These are phyloP conservation scores for Cossypha heuglini DNA, from an alignment of 2,797 vertebrate genomes.

Conservation along the genomic window DNA sequence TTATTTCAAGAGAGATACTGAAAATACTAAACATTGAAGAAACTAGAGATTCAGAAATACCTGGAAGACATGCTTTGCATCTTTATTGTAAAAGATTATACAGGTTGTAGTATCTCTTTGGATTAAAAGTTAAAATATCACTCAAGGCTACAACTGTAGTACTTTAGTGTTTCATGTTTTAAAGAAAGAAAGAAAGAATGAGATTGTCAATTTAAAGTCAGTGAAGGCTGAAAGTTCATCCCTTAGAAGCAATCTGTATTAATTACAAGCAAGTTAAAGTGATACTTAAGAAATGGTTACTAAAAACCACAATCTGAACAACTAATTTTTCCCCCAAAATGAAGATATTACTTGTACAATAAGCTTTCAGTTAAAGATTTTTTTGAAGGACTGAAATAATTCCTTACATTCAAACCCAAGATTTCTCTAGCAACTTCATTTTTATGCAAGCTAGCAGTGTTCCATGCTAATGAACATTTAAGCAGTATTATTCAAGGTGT, in stretches of 20 bases:
- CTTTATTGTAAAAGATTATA: neutral
- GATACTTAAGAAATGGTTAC: neutral
- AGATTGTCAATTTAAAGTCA: neutral
- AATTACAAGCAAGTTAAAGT: neutral
- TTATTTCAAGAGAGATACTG: neutral
- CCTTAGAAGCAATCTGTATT: neutral
- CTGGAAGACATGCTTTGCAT: neutral
- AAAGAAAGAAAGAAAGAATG: neutral
- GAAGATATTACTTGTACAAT: neutral
- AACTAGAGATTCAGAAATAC: neutral
- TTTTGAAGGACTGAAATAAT: neutral
- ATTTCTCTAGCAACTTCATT: neutral
- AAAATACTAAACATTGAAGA: neutral
- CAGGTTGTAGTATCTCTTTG: neutral
- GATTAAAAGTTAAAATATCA: neutral
- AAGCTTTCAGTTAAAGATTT: neutral
- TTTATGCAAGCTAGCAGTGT: neutral
- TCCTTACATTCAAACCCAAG: neutral
- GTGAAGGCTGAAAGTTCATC: neutral
- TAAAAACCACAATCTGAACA: neutral
- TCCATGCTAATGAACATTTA: neutral
- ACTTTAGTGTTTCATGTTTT: neutral
- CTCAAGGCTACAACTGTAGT: neutral
- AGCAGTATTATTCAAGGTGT: neutral
- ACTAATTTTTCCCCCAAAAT: neutral